Conservation (phyloP, 1,140 invertebrate species). For the Philaenus spumarius region DNA sequence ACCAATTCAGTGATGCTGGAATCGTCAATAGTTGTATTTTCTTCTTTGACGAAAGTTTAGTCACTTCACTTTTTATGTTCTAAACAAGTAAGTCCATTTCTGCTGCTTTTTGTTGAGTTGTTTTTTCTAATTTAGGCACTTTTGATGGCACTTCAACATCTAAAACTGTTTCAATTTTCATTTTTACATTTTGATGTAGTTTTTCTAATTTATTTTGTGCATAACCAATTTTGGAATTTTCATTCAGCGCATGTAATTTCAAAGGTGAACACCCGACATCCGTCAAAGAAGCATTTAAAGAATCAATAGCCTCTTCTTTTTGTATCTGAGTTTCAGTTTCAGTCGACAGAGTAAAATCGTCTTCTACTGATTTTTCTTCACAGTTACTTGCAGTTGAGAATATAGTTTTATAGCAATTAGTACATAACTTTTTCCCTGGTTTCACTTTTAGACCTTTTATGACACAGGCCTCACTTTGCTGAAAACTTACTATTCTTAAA, state of each 20-base stretch:
- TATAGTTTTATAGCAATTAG: too few species aligned
- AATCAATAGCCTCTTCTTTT: conserved; percentile 5
- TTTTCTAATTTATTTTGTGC: conserved; percentile 3
- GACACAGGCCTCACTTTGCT: too few species aligned
- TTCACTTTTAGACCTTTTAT: too few species aligned
- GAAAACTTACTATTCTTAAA: too few species aligned
- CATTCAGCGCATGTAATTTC: conserved; percentile 5
- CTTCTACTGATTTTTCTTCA: neutral
- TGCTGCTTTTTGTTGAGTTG: conserved; percentile 1
- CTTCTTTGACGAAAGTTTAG: neutral
- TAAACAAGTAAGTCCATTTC: neutral
- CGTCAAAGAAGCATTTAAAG: conserved; percentile 7
- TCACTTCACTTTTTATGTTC: neutral
- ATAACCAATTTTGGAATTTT: neutral
- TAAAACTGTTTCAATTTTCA: neutral
- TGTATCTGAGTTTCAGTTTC: conserved; percentile 5
- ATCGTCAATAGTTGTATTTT: neutral
- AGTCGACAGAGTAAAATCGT: conserved; percentile 2
- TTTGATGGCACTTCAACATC: neutral
- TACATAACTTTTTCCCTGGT: too few species aligned
- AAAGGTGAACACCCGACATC: conserved; percentile 9
- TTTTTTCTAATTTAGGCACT: conserved; percentile 3
- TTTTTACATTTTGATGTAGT: conserved; percentile 5
- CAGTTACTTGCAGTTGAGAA: too few species aligned
- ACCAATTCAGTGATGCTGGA: neutral